Evolutionary conservation across 1,140 invertebrate species (phyloP), one percentile per base, ranked within the genome.

Genomic region (Meteorus sp.): DNA sequence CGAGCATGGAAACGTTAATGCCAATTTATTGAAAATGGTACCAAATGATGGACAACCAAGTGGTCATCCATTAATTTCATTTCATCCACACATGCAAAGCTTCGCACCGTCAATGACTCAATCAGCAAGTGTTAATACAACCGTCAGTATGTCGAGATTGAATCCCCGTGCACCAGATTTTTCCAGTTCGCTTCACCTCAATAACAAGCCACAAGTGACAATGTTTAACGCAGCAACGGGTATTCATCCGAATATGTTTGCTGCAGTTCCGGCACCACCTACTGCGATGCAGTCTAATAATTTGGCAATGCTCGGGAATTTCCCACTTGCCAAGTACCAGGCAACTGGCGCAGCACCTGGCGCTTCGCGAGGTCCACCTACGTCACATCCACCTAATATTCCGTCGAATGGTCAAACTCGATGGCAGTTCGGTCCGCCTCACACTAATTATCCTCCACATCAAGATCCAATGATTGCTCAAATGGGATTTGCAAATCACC

Each of bases 131-230:
- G 77, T 78, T 19, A 79, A 76, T 67, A 83, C 70, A 51, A 83
- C 73, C 47, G 82, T 84, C 60, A 82, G 77, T 63, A 86, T 87
- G 79, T 93, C 91, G 29, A 84, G 91, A 47, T 82, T 95, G 47
- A 95, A 95, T 80, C 92, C 92, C 1, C 87, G 92, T 68, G 92
- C 93, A 15, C 91, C 92, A 1, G 91, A 94, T 76, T 95, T 94
- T 71, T 85, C 85, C 0, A 82, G 81, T 47, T 79, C 80, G 8
- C 55, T 82, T 4, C 83, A 82, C 59, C 73, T 80, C 39, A 77
- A 73, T 15, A 81, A 71, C 66, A 79, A 75, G 60, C 73, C 70
- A 0, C 78, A 78, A 60, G 73, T 77, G 55, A 74, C 82, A 3
- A 82, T 81, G 78, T 79, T 73, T 53, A 81, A 72, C 54, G 43